Base-by-base conservation (phyloP, 2,113 vertebrate species). In the Entomyzon cyanotis region DNA sequence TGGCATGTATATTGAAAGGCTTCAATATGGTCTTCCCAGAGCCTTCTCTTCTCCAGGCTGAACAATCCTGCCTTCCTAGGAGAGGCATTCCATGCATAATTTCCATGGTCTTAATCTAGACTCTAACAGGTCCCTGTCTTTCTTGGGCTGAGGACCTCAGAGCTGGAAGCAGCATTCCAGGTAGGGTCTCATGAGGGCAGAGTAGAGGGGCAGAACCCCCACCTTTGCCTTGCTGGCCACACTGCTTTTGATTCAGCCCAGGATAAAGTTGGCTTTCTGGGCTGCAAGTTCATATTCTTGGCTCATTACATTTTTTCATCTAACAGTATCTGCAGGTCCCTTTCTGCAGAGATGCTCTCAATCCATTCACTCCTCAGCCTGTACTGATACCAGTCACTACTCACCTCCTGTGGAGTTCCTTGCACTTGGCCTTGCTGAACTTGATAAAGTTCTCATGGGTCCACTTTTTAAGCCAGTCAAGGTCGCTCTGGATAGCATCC, bases 161-260 rank as follows among this genome's bases (percentile, higher is more conserved):
- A 62, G 12, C 2, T 53, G 19, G 17, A 55, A 15, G 28, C 25
- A 62, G 9, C 16, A 41, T 2, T 56, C 7, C 13, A 35, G 8
- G 10, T 52, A 13, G 8, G 4, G 3, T 58, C 28, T 46, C 30
- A 62, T 6, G 5, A 63, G 10, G 25, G 15, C 1, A 5, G 35
- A 82, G 24, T 2, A 52, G 22, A 50, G 33, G 4, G 12, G 24
- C 2, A 67, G 35, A 82, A 71, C 56, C 12, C 41, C 7, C 5
- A n/a, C 7, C 5, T 5, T 62, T 2, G 2, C 13, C 9, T 5
- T 78, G 8, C 21, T 62, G 53, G 12, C 25, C 33, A 58, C 0
- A 0, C 2, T 28, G 30, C 9, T 74, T 74, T 87, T n/a, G 6
- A 31, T 23, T 25, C 25, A 82, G 10, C 6, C 16, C 20, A 37